A percentile compares a stretch with the other conserved stretches of the same genome.
phyloP scores from a whole-genome alignment of 2,888 invertebrate genomes.

The Zygaena filipendulae region DNA sequence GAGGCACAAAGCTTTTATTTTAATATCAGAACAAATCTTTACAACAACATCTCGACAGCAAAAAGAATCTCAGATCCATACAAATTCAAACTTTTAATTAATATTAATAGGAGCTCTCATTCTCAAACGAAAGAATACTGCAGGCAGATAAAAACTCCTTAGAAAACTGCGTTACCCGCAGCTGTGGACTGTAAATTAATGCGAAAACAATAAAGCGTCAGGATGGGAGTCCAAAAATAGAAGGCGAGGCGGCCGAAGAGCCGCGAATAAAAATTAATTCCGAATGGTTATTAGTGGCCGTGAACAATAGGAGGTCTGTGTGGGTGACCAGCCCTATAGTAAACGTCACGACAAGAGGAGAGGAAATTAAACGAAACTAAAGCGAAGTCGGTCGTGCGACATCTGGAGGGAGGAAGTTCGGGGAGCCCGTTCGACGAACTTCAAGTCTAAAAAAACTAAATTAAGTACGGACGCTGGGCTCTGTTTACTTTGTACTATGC shows the following conservation, averaged over 20 bases:
- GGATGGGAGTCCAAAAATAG: slow-evolving; percentile 45
- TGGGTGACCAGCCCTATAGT: slow-evolving; percentile 42
- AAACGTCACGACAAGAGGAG: slow-evolving; percentile 58
- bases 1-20: no score
- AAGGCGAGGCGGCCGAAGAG: slow-evolving; percentile 26
- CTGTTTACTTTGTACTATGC: slow-evolving; percentile 31
- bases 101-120: slow-evolving; percentile 65
- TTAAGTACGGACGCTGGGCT: slow-evolving; percentile 43
- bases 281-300: slow-evolving; percentile 53
- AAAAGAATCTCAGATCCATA: slow-evolving; percentile 61
- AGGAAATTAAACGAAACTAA: slow-evolving; percentile 65
- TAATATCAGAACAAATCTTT: no score
- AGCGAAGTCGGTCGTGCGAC: slow-evolving; percentile 47
- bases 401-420: slow-evolving; percentile 44
- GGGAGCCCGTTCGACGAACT: slow-evolving; percentile 25
- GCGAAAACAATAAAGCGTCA: slow-evolving; percentile 61
- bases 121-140: slow-evolving; percentile 62
- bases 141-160: slow-evolving; percentile 62
- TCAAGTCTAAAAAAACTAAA: slow-evolving; percentile 45
- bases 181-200: slow-evolving; percentile 65
- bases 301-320: slow-evolving; percentile 43
- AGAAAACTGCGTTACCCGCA: slow-evolving; percentile 60
- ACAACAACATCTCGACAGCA: no score
- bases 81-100: slow-evolving; percentile 69
- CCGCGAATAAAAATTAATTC: slow-evolving; percentile 51